A percentile compares a stretch with the other conserved stretches of the same genome.
Conservation (phyloP, 2,797 vertebrate species). For the Ceryle rudis region DNA sequence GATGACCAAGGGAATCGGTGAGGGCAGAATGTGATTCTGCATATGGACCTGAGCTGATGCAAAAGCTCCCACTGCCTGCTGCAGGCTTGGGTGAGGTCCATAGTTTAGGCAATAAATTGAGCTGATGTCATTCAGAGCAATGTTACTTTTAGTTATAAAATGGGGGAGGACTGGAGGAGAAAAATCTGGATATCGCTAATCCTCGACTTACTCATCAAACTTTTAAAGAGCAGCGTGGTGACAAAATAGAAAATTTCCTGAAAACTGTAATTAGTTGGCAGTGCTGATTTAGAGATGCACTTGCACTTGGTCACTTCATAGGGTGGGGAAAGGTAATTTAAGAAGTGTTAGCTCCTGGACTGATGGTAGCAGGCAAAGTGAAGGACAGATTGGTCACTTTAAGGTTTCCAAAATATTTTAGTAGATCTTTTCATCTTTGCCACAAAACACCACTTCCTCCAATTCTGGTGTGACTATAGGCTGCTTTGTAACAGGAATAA, state of each 20-base stretch:
- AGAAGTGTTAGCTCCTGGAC: neutral
- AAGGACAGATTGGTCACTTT: neutral
- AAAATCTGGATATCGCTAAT: neutral
- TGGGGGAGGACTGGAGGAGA: neutral
- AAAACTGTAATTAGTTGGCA: neutral
- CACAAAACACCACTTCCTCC: neutral
- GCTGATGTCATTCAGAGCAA: neutral
- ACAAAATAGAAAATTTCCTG: neutral
- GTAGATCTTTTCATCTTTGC: neutral
- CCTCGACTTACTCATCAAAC: neutral
- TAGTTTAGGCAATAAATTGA: neutral
- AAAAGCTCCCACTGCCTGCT: neutral
- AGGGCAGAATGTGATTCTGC: neutral
- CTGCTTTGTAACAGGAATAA: neutral
- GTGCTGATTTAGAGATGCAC: neutral
- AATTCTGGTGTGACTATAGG: neutral
- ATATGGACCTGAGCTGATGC: neutral
- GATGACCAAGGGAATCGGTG: neutral
- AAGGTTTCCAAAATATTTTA: neutral
- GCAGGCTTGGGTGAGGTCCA: neutral
- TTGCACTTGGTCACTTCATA: constrained; percentile 44
- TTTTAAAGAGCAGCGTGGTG: neutral
- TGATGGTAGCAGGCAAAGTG: neutral
- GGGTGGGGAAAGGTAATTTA: neutral
- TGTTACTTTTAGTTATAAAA: neutral